Evolutionary conservation across 2,888 invertebrate species (phyloP).

Genomic region (Metellina segmentata): DNA sequence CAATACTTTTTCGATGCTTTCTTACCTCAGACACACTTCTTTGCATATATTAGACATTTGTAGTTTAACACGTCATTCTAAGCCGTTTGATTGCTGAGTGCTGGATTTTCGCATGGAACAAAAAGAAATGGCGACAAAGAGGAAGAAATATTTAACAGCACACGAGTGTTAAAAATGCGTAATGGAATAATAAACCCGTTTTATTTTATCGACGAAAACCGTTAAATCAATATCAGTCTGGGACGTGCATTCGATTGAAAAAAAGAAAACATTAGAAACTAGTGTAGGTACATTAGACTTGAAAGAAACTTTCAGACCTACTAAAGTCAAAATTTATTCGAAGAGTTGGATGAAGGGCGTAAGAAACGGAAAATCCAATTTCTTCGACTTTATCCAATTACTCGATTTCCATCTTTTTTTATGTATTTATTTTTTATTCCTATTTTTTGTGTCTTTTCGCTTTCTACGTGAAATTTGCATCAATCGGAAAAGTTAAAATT

Average conservation of each 20-base stretch:
- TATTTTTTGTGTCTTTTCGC: slow-evolving; percentile 10
- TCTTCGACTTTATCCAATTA: slow-evolving; percentile 72
- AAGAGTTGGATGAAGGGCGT: background rate
- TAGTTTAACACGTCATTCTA: too few species aligned
- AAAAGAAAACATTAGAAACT: slow-evolving; percentile 21
- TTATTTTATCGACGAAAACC: slow-evolving; percentile 19
- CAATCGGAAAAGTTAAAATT: slow-evolving; percentile 70
- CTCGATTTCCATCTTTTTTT: slow-evolving; percentile 42
- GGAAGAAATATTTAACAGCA: background rate
- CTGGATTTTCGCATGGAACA: slow-evolving; percentile 5
- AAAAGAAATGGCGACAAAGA: background rate
- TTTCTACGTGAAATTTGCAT: slow-evolving; percentile 62
- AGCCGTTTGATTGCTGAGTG: slow-evolving; percentile 3
- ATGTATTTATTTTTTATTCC: slow-evolving; percentile 12
- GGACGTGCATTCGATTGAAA: background rate
- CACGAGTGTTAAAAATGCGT: slow-evolving; percentile 6
- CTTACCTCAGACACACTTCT: too few species aligned
- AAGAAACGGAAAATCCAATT: slow-evolving; percentile 67
- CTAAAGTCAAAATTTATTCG: slow-evolving; percentile 70
- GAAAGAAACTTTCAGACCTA: slow-evolving; percentile 52
- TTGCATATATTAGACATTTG: too few species aligned
- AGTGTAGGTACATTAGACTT: slow-evolving; percentile 53
- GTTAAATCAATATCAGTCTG: slow-evolving; percentile 53
- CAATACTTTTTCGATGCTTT: too few species aligned
- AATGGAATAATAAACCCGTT: slow-evolving; percentile 20